Conservation (phyloP, 1,140 invertebrate species). For the Achroia grisella region DNA sequence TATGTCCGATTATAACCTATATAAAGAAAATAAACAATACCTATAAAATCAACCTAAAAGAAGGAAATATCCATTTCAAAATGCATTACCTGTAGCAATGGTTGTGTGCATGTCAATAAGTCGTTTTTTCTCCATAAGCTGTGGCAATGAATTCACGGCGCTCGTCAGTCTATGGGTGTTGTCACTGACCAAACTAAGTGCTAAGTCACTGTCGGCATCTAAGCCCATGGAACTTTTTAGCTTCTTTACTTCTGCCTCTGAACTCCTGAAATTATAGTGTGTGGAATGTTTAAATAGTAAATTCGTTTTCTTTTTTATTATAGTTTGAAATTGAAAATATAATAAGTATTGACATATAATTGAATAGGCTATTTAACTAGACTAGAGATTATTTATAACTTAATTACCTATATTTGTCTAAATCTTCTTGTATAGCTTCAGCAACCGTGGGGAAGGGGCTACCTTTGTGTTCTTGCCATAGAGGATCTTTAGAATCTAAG, state of each 20-base stretch:
- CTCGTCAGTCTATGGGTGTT: conserved; percentile 95
- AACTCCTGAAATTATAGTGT: conserved; percentile 75
- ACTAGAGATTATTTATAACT: no score
- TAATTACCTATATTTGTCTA: conserved; percentile 88
- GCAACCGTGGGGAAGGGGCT: conserved; percentile 98
- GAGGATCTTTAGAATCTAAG: conserved; percentile 89
- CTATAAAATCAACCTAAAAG: no score
- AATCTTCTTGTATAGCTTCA: conserved; percentile 97
- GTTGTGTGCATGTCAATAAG: conserved; percentile 99
- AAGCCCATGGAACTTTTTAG: conserved; percentile 94
- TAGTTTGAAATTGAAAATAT: neutral
- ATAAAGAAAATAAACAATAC: no score
- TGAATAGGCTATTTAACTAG: no score
- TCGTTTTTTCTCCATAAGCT: conserved; percentile 96
- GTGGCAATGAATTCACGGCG: conserved; percentile 96
- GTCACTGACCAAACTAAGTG: conserved; percentile 89
- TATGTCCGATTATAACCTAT: no score
- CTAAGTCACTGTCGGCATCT: conserved; percentile 84
- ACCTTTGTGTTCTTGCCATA: conserved; percentile 95
- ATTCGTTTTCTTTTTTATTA: no score
- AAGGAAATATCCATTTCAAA: no score
- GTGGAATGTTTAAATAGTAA: no score
- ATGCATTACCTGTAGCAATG: conserved; percentile 93
- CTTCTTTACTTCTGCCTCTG: conserved; percentile 97
- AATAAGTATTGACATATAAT: no score